These are phyloP conservation scores for Psammodynastes pulverulentus DNA, from an alignment of 2,113 vertebrate species.

Conservation along the genomic window DNA sequence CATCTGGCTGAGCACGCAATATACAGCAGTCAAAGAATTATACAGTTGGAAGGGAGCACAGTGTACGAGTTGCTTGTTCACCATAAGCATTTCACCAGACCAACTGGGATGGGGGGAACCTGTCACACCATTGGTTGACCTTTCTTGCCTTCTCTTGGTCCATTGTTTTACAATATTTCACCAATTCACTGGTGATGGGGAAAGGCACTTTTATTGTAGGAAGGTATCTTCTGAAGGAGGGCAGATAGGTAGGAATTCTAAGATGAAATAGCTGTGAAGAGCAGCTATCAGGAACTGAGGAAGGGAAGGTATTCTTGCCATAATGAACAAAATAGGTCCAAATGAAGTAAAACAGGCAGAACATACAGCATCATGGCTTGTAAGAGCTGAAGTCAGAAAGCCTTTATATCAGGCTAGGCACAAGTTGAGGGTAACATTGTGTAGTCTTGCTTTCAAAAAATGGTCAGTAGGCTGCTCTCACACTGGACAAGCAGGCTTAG, in stretches of 20 bases:
- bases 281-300: background rate
- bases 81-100: background rate
- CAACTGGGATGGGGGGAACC: background rate
- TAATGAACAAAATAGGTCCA: background rate
- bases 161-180: background rate
- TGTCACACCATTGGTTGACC: background rate
- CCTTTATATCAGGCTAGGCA: background rate
- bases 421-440: background rate
- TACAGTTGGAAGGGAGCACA: background rate
- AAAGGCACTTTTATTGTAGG: background rate
- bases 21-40: background rate
- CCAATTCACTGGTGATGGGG: background rate
- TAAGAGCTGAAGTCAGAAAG: background rate
- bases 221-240: background rate
- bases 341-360: background rate
- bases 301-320: background rate
- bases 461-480: background rate
- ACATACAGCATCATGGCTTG: background rate
- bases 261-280: background rate
- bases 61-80: background rate
- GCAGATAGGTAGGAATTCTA: background rate
- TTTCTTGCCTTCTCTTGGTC: background rate
- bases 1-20: background rate
- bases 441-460: background rate
- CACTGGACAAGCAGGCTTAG: background rate